Conservation (phyloP, 2,113 vertebrate species). For the Coracopsis vasa region DNA sequence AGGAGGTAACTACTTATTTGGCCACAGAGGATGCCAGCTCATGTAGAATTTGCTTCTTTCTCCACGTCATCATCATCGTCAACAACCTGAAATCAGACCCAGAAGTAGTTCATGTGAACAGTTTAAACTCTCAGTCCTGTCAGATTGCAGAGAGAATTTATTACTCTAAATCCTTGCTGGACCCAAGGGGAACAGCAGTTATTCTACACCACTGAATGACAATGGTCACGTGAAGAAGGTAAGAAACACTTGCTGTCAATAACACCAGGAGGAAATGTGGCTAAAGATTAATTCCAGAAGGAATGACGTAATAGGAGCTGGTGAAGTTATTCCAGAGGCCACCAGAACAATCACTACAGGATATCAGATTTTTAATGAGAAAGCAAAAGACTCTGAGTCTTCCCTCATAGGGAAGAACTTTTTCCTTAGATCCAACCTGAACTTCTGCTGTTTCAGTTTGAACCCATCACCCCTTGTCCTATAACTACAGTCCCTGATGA, state of each 20-base stretch:
- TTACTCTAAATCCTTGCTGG: not conserved
- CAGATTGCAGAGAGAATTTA: not conserved
- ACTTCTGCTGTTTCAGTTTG: not conserved
- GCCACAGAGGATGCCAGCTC: constrained; percentile 20
- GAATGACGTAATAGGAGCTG: not conserved
- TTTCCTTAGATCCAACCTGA: not conserved
- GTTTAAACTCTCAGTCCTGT: not conserved
- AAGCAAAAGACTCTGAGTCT: not conserved
- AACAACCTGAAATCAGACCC: constrained; percentile 72
- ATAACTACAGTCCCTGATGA: not conserved
- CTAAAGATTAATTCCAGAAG: not conserved
- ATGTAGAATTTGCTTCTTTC: constrained; percentile 75
- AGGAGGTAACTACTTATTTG: constrained; percentile 5
- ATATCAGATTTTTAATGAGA: not conserved
- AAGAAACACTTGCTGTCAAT: not conserved
- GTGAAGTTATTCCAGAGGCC: not conserved
- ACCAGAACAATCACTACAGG: not conserved
- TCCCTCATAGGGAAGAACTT: not conserved
- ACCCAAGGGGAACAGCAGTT: not conserved
- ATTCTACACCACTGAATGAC: not conserved
- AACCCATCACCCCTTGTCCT: not conserved
- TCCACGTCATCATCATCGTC: constrained; percentile 72
- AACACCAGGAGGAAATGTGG: not conserved
- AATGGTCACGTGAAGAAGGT: not conserved
- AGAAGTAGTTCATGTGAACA: not conserved